Base-by-base conservation (phyloP, 2,113 vertebrate genomes). In the Cynocephalus volans region DNA sequence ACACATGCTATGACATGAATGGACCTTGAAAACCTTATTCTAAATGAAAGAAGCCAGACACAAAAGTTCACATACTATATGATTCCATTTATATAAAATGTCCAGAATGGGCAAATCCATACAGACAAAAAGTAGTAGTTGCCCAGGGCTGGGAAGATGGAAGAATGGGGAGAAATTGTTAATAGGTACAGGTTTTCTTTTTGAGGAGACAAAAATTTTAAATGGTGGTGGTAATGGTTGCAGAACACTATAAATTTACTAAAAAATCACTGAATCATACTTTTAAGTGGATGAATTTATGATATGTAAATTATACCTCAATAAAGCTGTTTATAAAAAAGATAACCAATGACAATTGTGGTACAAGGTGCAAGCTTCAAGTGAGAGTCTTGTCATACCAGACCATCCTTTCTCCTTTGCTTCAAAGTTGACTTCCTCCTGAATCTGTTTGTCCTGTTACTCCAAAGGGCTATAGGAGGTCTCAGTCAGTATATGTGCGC, bases 81-180 rank as follows among this genome's bases (percentile, higher is more conserved):
- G 6, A 83, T 88, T 64, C 50, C 50, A 80, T 82, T 64, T 82
- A 41, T 13, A 85, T 58, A 54, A 92, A 94, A 85, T 76, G 36
- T 58, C 45, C 28, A 94, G 31, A 85, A 56, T 76, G 17, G 67
- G n/a, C 12, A 64, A 90, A 52, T 83, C 4, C 8, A 62, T 15
- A 50, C 14, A 82, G 31, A 94, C n/a, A 62, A 58, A 89, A 87
- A 80, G 17, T 60, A 88, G 7, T 73, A 72, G 13, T 48, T 87
- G 33, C 14, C 33, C 83, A 33, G 19, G 23, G 45, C 45, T 48
- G 28, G 8, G 6, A 28, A 1, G 36, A 92, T 69, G 24, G 28
- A n/a, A 11, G 23, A 31, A 75, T 69, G 14, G 0, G 62, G 23
- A 92, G 31, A 69, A 33, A 64, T 33, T 75, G 13, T 15, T 84